Conservation (phyloP, 2,113 vertebrate genomes). For the Euleptes europaea region DNA sequence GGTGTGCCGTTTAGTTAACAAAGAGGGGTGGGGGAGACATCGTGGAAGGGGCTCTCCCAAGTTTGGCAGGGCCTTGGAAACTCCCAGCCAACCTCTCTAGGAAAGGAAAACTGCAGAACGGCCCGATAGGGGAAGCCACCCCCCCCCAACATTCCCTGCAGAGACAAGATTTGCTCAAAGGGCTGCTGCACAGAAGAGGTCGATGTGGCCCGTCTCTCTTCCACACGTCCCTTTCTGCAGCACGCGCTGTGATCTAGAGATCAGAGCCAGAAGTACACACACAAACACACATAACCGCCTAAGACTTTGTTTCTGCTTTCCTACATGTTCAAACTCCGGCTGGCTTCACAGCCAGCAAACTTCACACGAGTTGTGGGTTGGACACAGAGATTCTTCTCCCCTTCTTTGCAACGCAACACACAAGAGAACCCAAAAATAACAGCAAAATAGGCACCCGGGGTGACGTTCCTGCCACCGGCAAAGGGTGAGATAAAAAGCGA, state of each 20-base stretch:
- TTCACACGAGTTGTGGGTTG: neutral
- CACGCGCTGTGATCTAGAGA: neutral
- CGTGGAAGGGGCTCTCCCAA: neutral
- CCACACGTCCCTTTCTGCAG: neutral
- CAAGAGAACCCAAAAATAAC: neutral
- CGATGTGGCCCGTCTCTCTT: neutral
- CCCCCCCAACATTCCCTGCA: neutral
- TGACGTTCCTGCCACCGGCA: neutral
- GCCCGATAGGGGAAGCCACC: neutral
- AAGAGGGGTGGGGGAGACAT: neutral
- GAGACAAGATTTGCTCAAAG: constrained; percentile 25
- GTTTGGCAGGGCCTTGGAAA: neutral
- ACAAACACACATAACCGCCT: neutral
- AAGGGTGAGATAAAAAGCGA: too few relatives aligned
- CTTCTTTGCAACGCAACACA: neutral
- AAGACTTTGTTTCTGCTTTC: neutral
- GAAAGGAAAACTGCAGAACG: neutral
- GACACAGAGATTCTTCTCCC: neutral
- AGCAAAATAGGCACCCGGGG: too few relatives aligned
- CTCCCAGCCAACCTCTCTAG: neutral
- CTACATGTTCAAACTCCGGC: neutral
- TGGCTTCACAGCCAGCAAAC: neutral
- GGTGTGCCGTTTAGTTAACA: neutral
- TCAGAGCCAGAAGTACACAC: neutral
- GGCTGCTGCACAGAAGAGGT: neutral